These are phyloP conservation scores for Clistopyga incitator DNA, from an alignment of 2,888 invertebrate species.

Conservation along the genomic window DNA sequence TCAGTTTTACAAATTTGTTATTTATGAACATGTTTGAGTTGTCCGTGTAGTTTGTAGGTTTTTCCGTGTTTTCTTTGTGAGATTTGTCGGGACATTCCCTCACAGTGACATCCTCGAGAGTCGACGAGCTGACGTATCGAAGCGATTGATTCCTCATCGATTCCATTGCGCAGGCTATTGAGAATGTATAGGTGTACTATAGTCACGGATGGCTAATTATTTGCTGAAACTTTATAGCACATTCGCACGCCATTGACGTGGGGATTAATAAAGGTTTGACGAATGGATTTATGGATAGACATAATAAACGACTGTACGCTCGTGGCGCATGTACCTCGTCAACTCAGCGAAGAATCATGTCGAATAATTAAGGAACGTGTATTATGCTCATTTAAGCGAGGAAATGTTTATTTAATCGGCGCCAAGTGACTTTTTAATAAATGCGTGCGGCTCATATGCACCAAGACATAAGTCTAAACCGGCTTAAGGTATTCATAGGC, in stretches of 20 bases:
- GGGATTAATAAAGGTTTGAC: slow-evolving; percentile 28
- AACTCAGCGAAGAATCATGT: slow-evolving; percentile 5
- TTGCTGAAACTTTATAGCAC: neutral
- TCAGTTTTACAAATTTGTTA: no score
- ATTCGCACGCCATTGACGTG: neutral
- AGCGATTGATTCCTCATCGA: neutral
- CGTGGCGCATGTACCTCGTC: neutral
- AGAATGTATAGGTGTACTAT: neutral
- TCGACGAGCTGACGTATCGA: neutral
- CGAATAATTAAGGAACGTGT: slow-evolving; percentile 15
- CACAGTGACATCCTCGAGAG: neutral
- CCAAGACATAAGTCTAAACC: neutral
- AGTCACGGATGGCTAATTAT: neutral
- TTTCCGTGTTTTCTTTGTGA: neutral
- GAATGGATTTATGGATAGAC: slow-evolving; percentile 22
- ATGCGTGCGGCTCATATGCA: slow-evolving; percentile 1
- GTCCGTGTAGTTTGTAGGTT: neutral
- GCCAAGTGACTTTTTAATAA: slow-evolving; percentile 10
- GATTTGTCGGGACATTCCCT: neutral
- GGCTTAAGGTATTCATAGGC: neutral
- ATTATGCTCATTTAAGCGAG: neutral
- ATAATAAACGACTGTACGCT: neutral
- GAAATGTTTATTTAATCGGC: slow-evolving; percentile 33
- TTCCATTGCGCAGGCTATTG: neutral
- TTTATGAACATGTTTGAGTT: no score